Evolutionary conservation across 2,113 vertebrate species (phyloP).

Genomic region (Stegostoma tigrinum): DNA sequence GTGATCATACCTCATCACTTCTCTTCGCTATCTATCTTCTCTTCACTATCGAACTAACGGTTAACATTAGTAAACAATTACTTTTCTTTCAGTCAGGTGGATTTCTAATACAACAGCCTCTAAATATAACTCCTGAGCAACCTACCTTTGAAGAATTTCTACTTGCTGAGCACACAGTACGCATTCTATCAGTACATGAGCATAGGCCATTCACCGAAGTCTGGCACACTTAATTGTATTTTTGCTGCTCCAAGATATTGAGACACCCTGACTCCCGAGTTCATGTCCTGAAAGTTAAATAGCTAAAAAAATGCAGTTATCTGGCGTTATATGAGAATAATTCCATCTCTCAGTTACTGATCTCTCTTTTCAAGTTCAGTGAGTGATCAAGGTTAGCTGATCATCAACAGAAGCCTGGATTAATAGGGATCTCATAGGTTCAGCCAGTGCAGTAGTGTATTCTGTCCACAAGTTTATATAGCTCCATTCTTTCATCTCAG

Average conservation of each 20-base stretch:
- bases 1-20: no score
- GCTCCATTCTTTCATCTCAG: not conserved
- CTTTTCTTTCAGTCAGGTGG: not conserved
- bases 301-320: not conserved
- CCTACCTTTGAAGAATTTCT: no score
- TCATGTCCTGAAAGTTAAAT: not conserved
- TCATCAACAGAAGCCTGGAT: not conserved
- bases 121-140: no score
- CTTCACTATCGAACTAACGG: not conserved
- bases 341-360: not conserved
- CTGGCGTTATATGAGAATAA: not conserved
- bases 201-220: no score
- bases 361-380: not conserved
- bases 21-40: not conserved
- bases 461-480: not conserved
- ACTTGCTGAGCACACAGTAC: no score
- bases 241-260: no score
- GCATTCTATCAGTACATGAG: no score
- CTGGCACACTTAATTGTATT: no score
- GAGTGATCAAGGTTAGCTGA: not conserved
- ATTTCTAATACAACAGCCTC: not conserved
- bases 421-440: not conserved
- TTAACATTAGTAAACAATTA: not conserved
- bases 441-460: not conserved
- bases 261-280: no score